Evolutionary conservation across 2,888 invertebrate genomes (phyloP), one percentile per base, ranked within the genome.

Genomic region (Pegoplata infirma): DNA sequence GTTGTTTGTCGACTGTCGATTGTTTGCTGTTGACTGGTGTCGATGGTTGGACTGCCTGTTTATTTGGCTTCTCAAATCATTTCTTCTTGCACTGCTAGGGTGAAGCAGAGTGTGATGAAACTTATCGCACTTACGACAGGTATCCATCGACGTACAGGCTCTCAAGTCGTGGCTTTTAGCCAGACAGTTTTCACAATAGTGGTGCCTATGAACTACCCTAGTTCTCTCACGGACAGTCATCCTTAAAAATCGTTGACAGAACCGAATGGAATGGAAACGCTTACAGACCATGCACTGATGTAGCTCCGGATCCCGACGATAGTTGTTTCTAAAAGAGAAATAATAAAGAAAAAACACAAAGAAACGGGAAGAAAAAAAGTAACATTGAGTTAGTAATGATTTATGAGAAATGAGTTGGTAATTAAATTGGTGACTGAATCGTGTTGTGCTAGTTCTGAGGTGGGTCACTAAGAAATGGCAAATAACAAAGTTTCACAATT

Each of bases 121-220:
- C 2, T n/a, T 8, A 2, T 19, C 12, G n/a, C 55, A 55, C 12
- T 28, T 66, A 5, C 21, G 23, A 10, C 68, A 58, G 3, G n/a
- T 17, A 1, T 58, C 58, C 19, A 25, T 32, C 0, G 69, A 69
- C 1, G 25, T 19, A 21, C 58, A 69, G 0, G 17, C 3, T 2
- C 25, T n/a, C 1, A 56, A 0, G 7, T 7, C 21, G 16, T 69
- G 69, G 36, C 58, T 59, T 12, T 10, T 23, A 6, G 69, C 69
- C 16, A 69, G 10, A 23, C 69, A 69, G 14, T 69, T 69, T 0
- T 2, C 8, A 4, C 69, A 69, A 25, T 69, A 59, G 0, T 21
- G 5, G 8, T 51, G 23, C 10, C 28, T 21, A 1, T 23, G 12
- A 3, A 59, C 36, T 6, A 58, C 14, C 3, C 12, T 4, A 25